Conservation (phyloP, 1,140 invertebrate genomes). For the Pogonomyrmex californicus region DNA sequence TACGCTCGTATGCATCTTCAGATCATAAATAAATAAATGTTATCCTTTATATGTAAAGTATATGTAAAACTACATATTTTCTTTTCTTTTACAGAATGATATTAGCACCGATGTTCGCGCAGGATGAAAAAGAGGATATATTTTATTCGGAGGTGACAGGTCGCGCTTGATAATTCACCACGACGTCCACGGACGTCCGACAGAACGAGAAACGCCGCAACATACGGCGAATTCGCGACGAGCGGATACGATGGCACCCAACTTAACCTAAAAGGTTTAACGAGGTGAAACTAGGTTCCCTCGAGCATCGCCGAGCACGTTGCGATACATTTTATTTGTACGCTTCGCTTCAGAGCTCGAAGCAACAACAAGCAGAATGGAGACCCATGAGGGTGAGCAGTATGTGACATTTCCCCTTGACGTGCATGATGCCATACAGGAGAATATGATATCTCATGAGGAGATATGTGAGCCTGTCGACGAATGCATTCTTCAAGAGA, state of each 20-base stretch:
- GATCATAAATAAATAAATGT: neutral
- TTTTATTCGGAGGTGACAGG: neutral
- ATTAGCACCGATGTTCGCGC: neutral
- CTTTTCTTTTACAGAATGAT: neutral
- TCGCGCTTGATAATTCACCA: neutral
- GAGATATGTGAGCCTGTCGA: slow-evolving; percentile 81
- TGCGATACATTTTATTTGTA: neutral
- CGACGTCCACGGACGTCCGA: neutral
- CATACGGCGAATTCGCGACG: neutral
- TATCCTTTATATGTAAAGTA: neutral
- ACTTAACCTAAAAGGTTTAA: slow-evolving; percentile 74
- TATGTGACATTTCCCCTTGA: slow-evolving; percentile 82
- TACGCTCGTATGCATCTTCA: neutral
- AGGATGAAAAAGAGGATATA: slow-evolving; percentile 4
- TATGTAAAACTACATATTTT: slow-evolving; percentile 42
- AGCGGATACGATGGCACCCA: slow-evolving; percentile 66
- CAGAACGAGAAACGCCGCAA: neutral
- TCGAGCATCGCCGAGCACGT: neutral
- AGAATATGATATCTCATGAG: slow-evolving; percentile 82
- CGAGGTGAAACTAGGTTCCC: slow-evolving; percentile 78
- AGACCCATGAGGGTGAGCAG: slow-evolving; percentile 81
- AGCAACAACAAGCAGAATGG: slow-evolving; percentile 76
- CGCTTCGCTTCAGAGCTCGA: neutral
- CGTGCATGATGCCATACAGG: slow-evolving; percentile 78
- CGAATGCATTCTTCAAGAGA: slow-evolving; percentile 77